These are phyloP conservation scores for Neotoxoptera formosana DNA, from an alignment of 1,140 invertebrate species.

Conservation along the genomic window DNA sequence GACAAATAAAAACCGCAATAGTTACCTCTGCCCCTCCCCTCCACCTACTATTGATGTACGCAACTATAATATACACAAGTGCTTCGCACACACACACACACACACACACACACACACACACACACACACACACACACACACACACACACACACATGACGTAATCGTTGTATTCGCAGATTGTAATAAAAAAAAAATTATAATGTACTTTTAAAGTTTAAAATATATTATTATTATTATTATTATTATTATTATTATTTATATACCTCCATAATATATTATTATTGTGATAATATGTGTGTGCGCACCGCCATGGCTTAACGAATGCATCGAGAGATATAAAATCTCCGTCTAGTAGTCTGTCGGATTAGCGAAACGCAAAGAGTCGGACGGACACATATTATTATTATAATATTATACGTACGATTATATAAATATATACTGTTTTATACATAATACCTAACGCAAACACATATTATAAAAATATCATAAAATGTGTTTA, in stretches of 20 bases:
- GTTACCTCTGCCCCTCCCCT: background rate
- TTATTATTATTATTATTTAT: too few relatives aligned
- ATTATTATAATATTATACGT: too few relatives aligned
- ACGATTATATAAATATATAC: too few relatives aligned
- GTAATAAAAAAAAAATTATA: too few relatives aligned
- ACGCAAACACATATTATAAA: background rate
- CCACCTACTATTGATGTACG: background rate
- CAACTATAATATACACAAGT: background rate
- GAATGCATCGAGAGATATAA: background rate
- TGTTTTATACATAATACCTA: too few relatives aligned
- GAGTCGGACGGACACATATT: background rate
- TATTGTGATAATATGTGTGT: background rate
- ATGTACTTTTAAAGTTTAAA: too few relatives aligned
- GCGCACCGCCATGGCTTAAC: background rate
- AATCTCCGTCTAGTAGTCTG: background rate
- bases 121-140: too few relatives aligned
- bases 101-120: too few relatives aligned
- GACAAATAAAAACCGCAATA: background rate
- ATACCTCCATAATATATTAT: too few relatives aligned
- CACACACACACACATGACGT: too few relatives aligned
- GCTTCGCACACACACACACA: background rate
- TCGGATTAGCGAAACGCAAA: background rate
- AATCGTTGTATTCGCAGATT: too few relatives aligned
- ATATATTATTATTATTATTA: too few relatives aligned
- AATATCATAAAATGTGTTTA: background rate